phyloP scores from a whole-genome alignment of 2,797 vertebrate genomes.

The Leptoclinus maculatus region DNA sequence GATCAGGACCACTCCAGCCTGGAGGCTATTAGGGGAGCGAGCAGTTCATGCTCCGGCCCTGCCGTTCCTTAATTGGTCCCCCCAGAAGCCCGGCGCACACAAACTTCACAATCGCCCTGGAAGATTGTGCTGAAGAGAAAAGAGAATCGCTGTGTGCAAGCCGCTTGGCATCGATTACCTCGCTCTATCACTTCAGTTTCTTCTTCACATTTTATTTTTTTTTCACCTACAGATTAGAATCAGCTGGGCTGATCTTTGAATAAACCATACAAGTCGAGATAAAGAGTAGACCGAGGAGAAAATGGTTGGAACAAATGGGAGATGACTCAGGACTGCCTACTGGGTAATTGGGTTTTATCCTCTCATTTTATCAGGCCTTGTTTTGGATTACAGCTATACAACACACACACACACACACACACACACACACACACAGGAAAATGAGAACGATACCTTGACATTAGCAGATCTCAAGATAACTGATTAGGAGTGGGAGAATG shows the following conservation, averaged over 20 bases:
- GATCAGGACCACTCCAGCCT: conserved; percentile 68
- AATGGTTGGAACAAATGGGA: conserved; percentile 71
- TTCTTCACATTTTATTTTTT: conserved; percentile 64
- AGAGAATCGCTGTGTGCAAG: conserved; percentile 58
- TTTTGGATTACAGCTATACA: conserved; percentile 67
- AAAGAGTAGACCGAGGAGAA: conserved; percentile 64
- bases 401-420: conserved; percentile 15
- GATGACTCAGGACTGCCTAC: conserved; percentile 70
- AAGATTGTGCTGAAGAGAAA: conserved; percentile 66
- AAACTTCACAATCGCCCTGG: conserved; percentile 66
- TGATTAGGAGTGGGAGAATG: conserved; percentile 48
- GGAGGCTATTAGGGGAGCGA: conserved; percentile 68
- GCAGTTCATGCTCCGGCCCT: conserved; percentile 63
- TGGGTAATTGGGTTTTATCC: conserved; percentile 80
- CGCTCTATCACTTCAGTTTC: conserved; percentile 72
- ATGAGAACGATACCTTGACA: conserved; percentile 54
- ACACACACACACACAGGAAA: conserved; percentile 27
- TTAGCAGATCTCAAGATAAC: conserved; percentile 56
- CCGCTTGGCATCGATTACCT: conserved; percentile 75
- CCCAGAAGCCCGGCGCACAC: conserved; percentile 60
- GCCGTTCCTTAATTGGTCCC: conserved; percentile 76
- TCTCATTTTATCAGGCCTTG: conserved; percentile 72
- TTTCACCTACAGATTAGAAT: conserved; percentile 75
- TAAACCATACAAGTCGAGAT: conserved; percentile 75
- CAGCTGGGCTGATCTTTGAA: conserved; percentile 70